These are phyloP conservation scores for Anaspis maculata DNA, from an alignment of 2,888 invertebrate genomes.

Conservation along the genomic window DNA sequence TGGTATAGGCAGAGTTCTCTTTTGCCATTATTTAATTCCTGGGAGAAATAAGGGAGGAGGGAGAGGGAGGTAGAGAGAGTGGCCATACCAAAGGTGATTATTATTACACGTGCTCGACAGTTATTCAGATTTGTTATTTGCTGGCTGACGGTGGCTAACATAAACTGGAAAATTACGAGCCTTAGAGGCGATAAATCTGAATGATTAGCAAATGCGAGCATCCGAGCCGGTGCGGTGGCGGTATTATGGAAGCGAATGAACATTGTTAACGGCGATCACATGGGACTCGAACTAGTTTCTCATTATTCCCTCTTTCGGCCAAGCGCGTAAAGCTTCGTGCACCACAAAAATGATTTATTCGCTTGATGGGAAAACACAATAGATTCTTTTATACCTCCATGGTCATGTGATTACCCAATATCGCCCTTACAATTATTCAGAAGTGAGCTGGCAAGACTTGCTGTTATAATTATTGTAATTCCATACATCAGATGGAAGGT, in stretches of 20 bases:
- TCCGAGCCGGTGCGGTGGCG: conserved; percentile 15
- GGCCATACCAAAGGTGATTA: too few species aligned
- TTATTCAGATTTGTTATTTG: conserved; percentile 7
- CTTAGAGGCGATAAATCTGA: conserved; percentile 25
- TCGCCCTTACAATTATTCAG: too few species aligned
- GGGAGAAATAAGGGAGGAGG: too few species aligned
- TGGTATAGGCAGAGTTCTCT: too few species aligned
- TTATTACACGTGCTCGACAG: background rate
- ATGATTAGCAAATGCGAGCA: conserved; percentile 26
- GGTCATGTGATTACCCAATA: too few species aligned
- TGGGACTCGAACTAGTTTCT: conserved; percentile 22
- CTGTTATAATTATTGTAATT: too few species aligned
- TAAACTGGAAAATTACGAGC: conserved; percentile 23
- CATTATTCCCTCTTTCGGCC: conserved; percentile 21
- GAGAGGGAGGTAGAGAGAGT: too few species aligned
- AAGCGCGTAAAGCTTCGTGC: too few species aligned
- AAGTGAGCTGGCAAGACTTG: too few species aligned
- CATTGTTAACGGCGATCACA: conserved; percentile 21
- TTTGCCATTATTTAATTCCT: too few species aligned
- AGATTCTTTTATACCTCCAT: too few species aligned
- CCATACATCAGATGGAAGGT: too few species aligned
- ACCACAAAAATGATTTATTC: conserved; percentile 23
- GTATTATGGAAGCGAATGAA: conserved; percentile 18
- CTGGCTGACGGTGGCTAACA: conserved; percentile 16
- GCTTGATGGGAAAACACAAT: conserved; percentile 13